Percentiles rank a stretch among this genome's conserved stretches.
These are phyloP conservation scores for Theretra japonica DNA, from an alignment of 2,888 invertebrate genomes.

Conservation along the genomic window DNA sequence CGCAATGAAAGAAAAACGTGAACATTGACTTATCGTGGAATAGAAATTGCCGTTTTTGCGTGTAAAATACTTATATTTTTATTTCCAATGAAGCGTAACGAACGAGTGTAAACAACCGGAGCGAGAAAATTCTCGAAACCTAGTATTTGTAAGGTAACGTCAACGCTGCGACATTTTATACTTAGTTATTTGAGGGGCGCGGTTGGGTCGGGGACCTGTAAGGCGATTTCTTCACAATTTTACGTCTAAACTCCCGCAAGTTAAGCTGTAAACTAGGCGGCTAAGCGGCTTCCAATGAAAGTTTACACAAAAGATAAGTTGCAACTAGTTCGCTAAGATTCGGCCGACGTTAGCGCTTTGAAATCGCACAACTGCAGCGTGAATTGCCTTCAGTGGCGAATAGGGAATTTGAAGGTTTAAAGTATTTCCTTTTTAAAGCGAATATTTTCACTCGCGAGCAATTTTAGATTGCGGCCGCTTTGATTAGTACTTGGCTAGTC, in stretches of 20 bases:
- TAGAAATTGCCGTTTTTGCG: not conserved
- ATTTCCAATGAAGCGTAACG: not conserved
- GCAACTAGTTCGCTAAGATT: conserved; percentile 22
- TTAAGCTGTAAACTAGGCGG: conserved; percentile 59
- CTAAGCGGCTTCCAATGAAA: conserved; percentile 67
- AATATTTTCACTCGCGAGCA: not conserved
- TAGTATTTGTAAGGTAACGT: not conserved
- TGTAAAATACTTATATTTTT: not conserved
- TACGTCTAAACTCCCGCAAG: conserved; percentile 43
- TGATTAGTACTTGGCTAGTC: not conserved
- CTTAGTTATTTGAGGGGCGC: not conserved
- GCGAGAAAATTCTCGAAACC: not conserved
- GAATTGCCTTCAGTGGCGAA: conserved; percentile 10
- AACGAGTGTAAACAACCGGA: not conserved
- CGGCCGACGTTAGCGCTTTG: conserved; percentile 22
- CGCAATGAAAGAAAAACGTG: not conserved
- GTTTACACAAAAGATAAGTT: conserved; percentile 72
- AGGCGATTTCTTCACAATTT: conserved; percentile 1
- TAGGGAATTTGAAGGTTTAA: conserved; percentile 20
- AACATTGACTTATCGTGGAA: not conserved
- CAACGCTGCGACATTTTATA: not conserved
- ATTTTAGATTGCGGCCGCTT: not conserved
- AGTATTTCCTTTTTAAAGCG: conserved; percentile 16
- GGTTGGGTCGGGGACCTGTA: not conserved
- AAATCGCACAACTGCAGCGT: conserved; percentile 25